Evolutionary conservation across 2,113 vertebrate genomes (phyloP).

Genomic region (Chelonoidis abingdonii): DNA sequence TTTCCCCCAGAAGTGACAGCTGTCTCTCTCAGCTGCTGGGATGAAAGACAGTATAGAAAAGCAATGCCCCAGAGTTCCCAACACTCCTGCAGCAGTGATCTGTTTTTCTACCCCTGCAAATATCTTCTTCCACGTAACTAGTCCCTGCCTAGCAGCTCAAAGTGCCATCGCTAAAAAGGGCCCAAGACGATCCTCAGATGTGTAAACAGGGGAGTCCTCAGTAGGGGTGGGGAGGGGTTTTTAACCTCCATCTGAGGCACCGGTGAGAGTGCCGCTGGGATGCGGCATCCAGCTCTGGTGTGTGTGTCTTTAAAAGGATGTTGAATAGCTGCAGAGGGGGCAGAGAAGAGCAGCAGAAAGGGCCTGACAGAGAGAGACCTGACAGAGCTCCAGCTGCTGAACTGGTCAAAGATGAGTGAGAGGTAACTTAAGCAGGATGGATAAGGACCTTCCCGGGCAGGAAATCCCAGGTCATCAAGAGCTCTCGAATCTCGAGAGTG

Average conservation of each 20-base stretch:
- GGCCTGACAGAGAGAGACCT: background rate
- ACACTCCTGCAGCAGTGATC: background rate
- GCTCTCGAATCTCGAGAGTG: background rate
- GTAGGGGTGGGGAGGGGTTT: background rate
- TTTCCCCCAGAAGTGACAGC: background rate
- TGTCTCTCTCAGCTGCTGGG: background rate
- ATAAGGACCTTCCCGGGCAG: background rate
- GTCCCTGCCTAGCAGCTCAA: background rate
- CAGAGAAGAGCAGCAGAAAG: background rate
- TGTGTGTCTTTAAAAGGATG: background rate
- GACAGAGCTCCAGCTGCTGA: too few species aligned
- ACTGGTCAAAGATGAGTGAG: background rate
- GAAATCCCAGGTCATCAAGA: background rate
- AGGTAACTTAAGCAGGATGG: background rate
- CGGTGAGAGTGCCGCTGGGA: accelerated
- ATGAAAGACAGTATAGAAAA: background rate
- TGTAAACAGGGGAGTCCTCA: background rate
- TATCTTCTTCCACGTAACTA: background rate
- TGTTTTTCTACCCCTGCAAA: background rate
- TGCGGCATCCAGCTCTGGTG: background rate
- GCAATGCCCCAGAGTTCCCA: background rate
- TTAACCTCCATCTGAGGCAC: background rate
- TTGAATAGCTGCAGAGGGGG: background rate
- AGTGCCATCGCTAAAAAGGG: background rate
- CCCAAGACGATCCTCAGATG: accelerated